Conservation (phyloP, 2,888 invertebrate species). For the Ariolimax columbianus region DNA sequence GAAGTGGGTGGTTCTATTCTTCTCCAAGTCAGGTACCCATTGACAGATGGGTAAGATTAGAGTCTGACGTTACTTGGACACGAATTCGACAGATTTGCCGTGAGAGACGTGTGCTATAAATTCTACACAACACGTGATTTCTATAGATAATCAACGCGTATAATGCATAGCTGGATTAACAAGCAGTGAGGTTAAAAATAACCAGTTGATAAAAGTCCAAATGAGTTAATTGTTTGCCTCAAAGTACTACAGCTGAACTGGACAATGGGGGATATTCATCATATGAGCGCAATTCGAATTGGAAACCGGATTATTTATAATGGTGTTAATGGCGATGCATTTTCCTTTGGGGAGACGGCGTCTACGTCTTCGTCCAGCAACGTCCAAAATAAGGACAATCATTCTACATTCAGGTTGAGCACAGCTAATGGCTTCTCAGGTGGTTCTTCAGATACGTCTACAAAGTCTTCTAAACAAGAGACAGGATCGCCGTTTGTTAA, state of each 20-base stretch:
- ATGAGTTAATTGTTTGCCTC: neutral
- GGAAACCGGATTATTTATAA: slow-evolving; percentile 29
- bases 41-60: too few species aligned
- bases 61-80: too few species aligned
- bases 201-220: too few species aligned
- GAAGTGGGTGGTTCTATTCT: too few species aligned
- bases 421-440: neutral
- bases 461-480: neutral
- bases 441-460: neutral
- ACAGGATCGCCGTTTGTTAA: neutral
- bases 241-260: neutral
- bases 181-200: too few species aligned
- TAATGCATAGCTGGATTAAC: too few species aligned
- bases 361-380: neutral
- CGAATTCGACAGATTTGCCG: too few species aligned
- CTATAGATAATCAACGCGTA: too few species aligned
- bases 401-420: too few species aligned
- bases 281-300: slow-evolving; percentile 28
- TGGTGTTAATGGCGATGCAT: slow-evolving; percentile 32
- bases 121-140: too few species aligned
- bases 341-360: slow-evolving; percentile 31
- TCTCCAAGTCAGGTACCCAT: too few species aligned
- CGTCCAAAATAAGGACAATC: neutral
- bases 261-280: slow-evolving; percentile 15
- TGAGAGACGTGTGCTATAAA: too few species aligned